Base-by-base conservation (phyloP, 2,888 invertebrate genomes). In the Microplitis manilae region DNA sequence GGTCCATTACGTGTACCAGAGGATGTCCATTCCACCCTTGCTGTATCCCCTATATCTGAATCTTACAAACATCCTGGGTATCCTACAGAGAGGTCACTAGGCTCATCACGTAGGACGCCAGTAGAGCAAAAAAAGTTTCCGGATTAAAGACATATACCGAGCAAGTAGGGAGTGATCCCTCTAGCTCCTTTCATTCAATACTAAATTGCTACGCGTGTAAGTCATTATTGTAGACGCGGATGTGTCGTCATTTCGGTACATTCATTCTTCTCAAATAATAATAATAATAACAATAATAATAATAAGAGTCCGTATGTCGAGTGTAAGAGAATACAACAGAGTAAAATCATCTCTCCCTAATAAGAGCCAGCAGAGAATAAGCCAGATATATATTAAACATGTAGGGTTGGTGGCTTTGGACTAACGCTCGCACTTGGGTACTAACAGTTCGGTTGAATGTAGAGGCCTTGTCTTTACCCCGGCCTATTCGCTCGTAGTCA, bases 1-100 rank as follows among this genome's bases (percentile, higher is more conserved):
- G 89, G 85, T 88, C 89, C 88, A 90, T 90, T 90, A 90, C 89
- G 86, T 84, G 87, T 84, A 83, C 85, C 84, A 81, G 85, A 86
- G 84, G 85, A 86, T 87, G 88, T 89, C 88, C 88, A 88, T 87
- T 87, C 86, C 84, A 82, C 77, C 78, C 77, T 77, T 78, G 80
- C 79, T 79, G 73, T 82, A 62, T 67, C 68, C 70, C 65, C 79
- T 60, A 70, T 59, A 67, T 67, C 73, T 81, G 50, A 50, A 50
- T 82, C 83, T 83, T 83, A 81, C 83, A 83, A 83, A 82, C 81
- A 82, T 83, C 81, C 81, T 81, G 80, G 77, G 76, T 76, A 30
- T 68, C 75, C 39, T 68, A 13, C 8, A 50, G 50, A 50, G 50
- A 50, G 50, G 13, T 8, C 50, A 13, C 50, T 50, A 50, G 50